A percentile compares a stretch with the other conserved stretches of the same genome.
phyloP scores from a whole-genome alignment of 2,888 invertebrate species.

The Salpingus planirostris region DNA sequence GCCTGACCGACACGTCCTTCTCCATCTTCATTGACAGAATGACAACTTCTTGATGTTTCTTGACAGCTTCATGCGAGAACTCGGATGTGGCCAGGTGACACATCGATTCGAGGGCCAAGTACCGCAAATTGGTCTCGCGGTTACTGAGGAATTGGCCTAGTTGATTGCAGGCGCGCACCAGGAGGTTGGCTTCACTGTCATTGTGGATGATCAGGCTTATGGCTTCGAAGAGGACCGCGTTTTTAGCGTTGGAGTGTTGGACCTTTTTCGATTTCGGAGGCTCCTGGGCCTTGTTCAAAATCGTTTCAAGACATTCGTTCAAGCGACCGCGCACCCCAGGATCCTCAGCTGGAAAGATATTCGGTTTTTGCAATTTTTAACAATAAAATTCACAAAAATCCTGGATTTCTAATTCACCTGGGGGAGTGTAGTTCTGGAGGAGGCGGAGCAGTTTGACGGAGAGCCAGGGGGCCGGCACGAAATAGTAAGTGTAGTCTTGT shows the following conservation, averaged over 20 bases:
- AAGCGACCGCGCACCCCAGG: constrained; percentile 92
- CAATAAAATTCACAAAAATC: too few species aligned
- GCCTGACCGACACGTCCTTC: constrained; percentile 95
- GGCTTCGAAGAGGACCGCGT: constrained; percentile 98
- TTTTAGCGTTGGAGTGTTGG: constrained; percentile 99
- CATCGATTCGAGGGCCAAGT: constrained; percentile 98
- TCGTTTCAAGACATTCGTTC: constrained; percentile 96
- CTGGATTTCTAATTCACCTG: constrained; percentile 47
- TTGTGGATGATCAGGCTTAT: constrained; percentile 99
- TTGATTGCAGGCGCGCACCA: constrained; percentile 98
- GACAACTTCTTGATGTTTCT: constrained; percentile 99
- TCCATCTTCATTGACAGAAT: constrained; percentile 99
- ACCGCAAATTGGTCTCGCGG: constrained; percentile 95
- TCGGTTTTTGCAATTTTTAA: too few species aligned
- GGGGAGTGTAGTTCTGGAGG: constrained; percentile 97
- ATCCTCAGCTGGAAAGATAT: constrained; percentile 59
- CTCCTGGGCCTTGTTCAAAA: constrained; percentile 97
- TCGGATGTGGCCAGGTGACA: constrained; percentile 98
- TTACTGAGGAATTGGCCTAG: constrained; percentile 96
- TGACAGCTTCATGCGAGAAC: constrained; percentile 98
- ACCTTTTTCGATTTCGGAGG: constrained; percentile 99
- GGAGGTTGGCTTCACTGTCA: constrained; percentile 92
- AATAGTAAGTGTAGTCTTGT: constrained; percentile 99
- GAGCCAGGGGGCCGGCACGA: constrained; percentile 99
- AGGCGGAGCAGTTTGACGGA: constrained; percentile 94